Percentiles rank a stretch among this genome's conserved stretches.
Evolutionary conservation across 1,140 invertebrate species (phyloP).

Genomic region (Copidosoma floridanum): DNA sequence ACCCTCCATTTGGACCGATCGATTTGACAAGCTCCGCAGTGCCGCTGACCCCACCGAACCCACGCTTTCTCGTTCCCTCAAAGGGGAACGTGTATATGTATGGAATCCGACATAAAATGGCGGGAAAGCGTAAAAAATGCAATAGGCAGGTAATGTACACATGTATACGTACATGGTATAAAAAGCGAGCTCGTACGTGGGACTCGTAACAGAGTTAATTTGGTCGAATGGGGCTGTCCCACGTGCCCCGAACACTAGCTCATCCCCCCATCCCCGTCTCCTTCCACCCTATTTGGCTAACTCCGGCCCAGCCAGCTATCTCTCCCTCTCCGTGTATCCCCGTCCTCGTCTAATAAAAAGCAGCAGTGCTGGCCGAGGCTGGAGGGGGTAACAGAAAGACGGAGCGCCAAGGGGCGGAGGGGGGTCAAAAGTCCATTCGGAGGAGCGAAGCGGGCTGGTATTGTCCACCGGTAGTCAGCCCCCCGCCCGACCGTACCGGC

Average conservation of each 20-base stretch:
- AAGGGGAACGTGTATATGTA: too few relatives aligned
- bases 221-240: constrained; percentile 51
- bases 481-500: too few relatives aligned
- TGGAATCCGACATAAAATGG: constrained; percentile 50
- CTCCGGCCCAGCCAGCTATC: constrained; percentile 39
- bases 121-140: constrained; percentile 49
- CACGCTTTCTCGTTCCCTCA: constrained; percentile 2
- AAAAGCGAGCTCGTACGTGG: constrained; percentile 30
- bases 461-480: constrained; percentile 44
- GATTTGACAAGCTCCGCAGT: constrained; percentile 34
- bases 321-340: constrained; percentile 34
- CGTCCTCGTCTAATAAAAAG: constrained; percentile 56
- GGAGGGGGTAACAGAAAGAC: constrained; percentile 26
- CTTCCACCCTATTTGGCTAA: constrained; percentile 34
- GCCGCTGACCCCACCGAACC: constrained; percentile 1
- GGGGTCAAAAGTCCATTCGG: constrained; percentile 58
- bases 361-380: constrained; percentile 44
- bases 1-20: too few relatives aligned
- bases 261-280: constrained; percentile 13
- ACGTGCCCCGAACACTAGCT: constrained; percentile 44
- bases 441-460: constrained; percentile 45
- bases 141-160: too few relatives aligned
- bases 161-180: too few relatives aligned
- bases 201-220: constrained; percentile 52
- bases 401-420: constrained; percentile 37